A percentile compares a stretch with the other conserved stretches of the same genome.
These are phyloP conservation scores for Plectropomus leopardus DNA, from an alignment of 2,113 vertebrate genomes.

Conservation along the genomic window DNA sequence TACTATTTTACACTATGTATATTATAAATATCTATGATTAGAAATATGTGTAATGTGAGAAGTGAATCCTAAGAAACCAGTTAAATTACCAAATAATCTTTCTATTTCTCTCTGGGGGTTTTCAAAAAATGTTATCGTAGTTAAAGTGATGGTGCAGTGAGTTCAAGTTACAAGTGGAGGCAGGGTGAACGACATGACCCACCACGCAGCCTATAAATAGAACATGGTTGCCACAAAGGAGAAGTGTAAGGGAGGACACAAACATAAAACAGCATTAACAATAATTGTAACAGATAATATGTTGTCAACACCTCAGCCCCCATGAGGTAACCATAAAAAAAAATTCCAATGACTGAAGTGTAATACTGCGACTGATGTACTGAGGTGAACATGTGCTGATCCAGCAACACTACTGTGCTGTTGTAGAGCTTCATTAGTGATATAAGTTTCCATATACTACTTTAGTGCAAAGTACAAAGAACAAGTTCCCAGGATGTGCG, in stretches of 20 bases:
- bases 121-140: conserved; percentile 40
- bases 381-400: conserved; percentile 36
- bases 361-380: conserved; percentile 18
- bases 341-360: conserved; percentile 11
- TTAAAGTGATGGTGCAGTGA: conserved; percentile 48
- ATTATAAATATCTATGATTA: conserved; percentile 24
- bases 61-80: conserved; percentile 35
- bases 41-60: conserved; percentile 18
- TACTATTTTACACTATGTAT: conserved; percentile 27
- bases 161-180: conserved; percentile 73
- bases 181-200: conserved; percentile 51
- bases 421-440: conserved; percentile 50
- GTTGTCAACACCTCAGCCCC: conserved; percentile 14
- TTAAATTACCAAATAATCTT: conserved; percentile 10
- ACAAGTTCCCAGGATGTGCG: conserved; percentile 36
- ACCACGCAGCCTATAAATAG: conserved; percentile 73
- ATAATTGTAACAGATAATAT: conserved; percentile 43
- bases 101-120: conserved; percentile 35
- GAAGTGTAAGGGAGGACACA: conserved; percentile 47
- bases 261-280: conserved; percentile 52
- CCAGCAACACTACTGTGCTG: conserved; percentile 26
- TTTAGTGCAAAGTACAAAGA: conserved; percentile 63
- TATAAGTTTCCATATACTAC: conserved; percentile 49
- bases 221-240: conserved; percentile 48
- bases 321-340: neutral